Conservation (phyloP, 2,888 invertebrate genomes). For the Tenthredo amoena region DNA sequence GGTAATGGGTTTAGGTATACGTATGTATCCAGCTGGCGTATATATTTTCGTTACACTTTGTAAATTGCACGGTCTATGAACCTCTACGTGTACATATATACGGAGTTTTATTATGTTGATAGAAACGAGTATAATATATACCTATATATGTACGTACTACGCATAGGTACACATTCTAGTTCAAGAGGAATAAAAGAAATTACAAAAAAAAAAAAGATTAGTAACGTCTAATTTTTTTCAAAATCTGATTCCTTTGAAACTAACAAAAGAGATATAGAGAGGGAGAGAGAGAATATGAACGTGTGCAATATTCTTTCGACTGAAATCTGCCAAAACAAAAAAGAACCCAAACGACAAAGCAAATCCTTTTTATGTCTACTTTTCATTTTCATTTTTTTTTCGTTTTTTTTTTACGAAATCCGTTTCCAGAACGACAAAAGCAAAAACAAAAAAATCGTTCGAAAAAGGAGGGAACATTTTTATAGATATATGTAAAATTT, state of each 20-base stretch:
- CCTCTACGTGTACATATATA: background rate
- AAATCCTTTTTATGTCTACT: background rate
- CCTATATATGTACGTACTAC: background rate
- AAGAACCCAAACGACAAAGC: too few species aligned
- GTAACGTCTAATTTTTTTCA: background rate
- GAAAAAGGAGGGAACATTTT: background rate
- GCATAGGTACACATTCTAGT: background rate
- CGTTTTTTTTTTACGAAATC: background rate
- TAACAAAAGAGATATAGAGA: background rate
- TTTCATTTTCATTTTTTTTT: too few species aligned
- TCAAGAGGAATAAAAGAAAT: background rate
- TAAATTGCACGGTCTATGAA: slow-evolving; percentile 11
- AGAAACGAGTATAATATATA: background rate
- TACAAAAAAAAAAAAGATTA: background rate
- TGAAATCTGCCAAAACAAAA: background rate
- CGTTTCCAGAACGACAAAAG: background rate
- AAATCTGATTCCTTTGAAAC: background rate
- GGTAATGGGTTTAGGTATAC: background rate
- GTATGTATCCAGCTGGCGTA: background rate
- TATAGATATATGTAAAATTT: background rate
- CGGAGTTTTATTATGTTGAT: background rate
- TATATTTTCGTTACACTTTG: slow-evolving; percentile 29
- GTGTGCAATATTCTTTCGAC: background rate
- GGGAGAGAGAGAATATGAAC: background rate
- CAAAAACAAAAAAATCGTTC: background rate